Base-by-base conservation (phyloP, 2,888 invertebrate species). In the Atethmia centrago region DNA sequence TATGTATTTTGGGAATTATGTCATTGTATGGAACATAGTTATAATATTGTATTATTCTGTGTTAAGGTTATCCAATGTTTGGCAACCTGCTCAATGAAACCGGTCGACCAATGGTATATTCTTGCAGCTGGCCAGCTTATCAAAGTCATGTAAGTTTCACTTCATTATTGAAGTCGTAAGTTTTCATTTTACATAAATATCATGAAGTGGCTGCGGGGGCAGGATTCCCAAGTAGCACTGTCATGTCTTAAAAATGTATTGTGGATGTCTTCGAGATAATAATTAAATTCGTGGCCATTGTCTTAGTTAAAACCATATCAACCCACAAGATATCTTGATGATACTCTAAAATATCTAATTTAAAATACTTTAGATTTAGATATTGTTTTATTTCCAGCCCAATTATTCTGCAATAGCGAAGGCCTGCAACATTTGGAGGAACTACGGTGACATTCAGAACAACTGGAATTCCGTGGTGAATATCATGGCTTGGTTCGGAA, bases 91-190 rank as follows among this genome's bases (percentile, higher is more conserved):
- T 98, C 79, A 98, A 98, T 91, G 94, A 96, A 80, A 98, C 98
- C 49, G 98, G 98, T 16, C 96, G 98, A 47, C 97, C 97, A 0
- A 98, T 98, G 80, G 96, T 98, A 0, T 98, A 98, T 98, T 81
- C 96, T 98, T 98, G 98, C 93, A 98, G 98, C 88, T 98, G 98
- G 98, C 98, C 98, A 93, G 96, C 97, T 12, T 98, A 98, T 90
- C 97, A 97, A 59, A 83, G 85, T 14, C 77, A 77, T 36, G 91
- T 89, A 85, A 87, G 87, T 72, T 25, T 47, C 45, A 12, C 19
- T 3, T 8, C 16, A 40, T 51, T 53, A n/a, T 31, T 45, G 12
- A 31, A 31, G 19, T 42, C 0, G 19, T 31, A 19, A 4, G 45
- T 63, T 63, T 47, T 25, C 4, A 25, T 61, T 19, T 40, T 40